phyloP scores from a whole-genome alignment of 2,888 invertebrate species.

The Deilephila porcellus region DNA sequence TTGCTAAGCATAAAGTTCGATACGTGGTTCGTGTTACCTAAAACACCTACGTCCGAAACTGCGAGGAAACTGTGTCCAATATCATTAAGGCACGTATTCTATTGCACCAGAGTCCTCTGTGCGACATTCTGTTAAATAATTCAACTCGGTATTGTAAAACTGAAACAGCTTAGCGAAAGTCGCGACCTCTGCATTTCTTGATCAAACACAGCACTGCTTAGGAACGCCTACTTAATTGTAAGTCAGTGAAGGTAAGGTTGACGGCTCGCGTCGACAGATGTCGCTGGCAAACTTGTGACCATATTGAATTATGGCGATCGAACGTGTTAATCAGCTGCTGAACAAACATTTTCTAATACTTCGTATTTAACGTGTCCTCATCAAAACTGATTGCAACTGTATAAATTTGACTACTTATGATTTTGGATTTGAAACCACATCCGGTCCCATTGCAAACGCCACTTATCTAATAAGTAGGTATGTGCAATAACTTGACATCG shows the following conservation, averaged over 20 bases:
- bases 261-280: not conserved
- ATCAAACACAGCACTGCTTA: conserved; percentile 3
- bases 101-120: not conserved
- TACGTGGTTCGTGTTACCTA: not conserved
- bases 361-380: not conserved
- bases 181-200: conserved; percentile 22
- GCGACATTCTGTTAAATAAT: not conserved
- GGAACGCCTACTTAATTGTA: conserved; percentile 14
- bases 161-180: not conserved
- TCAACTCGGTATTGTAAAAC: not conserved
- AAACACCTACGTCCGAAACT: not conserved
- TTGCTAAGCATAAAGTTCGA: not conserved
- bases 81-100: not conserved
- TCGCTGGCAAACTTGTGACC: not conserved
- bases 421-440: not conserved
- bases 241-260: conserved; percentile 7
- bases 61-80: not conserved
- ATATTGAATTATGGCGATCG: not conserved
- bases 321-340: not conserved
- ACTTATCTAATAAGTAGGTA: not conserved
- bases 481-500: not conserved
- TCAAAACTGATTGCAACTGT: not conserved
- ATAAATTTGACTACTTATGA: not conserved
- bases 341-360: conserved; percentile 4
- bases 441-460: not conserved